phyloP scores from a whole-genome alignment of 1,140 invertebrate species.

The Drosophila leontia region DNA sequence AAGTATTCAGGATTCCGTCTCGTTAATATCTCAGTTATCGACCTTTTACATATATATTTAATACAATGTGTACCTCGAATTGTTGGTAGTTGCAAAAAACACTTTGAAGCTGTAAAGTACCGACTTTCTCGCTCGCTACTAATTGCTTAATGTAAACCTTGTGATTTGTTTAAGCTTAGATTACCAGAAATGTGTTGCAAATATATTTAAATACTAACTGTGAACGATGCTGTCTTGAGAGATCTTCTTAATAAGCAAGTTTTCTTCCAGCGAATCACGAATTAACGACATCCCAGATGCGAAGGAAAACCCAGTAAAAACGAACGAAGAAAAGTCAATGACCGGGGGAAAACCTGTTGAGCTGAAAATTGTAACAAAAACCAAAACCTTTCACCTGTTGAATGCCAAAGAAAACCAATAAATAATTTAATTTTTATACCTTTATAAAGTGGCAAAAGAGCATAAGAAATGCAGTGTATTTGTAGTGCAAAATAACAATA shows the following conservation, averaged over 20 bases:
- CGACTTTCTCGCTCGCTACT: constrained; percentile 61
- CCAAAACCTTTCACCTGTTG: constrained; percentile 65
- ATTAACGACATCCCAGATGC: constrained; percentile 17
- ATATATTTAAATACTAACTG: constrained; percentile 67
- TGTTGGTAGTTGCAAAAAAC: constrained; percentile 30
- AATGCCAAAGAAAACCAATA: constrained; percentile 45
- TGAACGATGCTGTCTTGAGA: background rate
- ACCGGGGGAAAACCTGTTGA: constrained; percentile 65
- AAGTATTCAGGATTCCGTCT: constrained; percentile 55
- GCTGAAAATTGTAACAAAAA: constrained; percentile 75
- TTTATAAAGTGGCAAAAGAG: constrained; percentile 13
- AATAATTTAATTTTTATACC: background rate
- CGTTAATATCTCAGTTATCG: constrained; percentile 30
- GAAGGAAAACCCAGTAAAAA: constrained; percentile 18
- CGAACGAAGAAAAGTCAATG: constrained; percentile 12
- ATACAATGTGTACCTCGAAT: constrained; percentile 44
- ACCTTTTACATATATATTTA: constrained; percentile 17
- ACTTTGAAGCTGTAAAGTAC: constrained; percentile 42
- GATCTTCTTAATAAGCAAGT: constrained; percentile 5
- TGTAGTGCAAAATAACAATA: constrained; percentile 8
- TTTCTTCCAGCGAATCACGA: constrained; percentile 30
- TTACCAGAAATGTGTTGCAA: constrained; percentile 48
- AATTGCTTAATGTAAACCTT: constrained; percentile 48
- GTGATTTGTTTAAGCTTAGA: constrained; percentile 71
- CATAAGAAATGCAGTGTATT: constrained; percentile 18